phyloP scores from a whole-genome alignment of 2,888 invertebrate species.

The Punctoribates punctum region DNA sequence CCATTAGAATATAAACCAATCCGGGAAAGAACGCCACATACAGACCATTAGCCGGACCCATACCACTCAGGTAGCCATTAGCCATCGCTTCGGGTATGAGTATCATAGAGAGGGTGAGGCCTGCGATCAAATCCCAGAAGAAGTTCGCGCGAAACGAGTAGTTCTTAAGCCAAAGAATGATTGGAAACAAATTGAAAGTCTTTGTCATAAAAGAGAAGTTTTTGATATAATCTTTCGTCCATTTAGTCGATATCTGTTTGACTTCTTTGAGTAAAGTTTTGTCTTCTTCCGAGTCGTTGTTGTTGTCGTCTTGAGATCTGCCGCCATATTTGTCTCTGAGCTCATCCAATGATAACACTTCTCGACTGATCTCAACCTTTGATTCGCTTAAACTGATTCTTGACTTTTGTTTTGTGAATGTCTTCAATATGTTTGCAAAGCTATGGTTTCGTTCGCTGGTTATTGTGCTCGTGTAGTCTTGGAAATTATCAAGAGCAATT shows the following conservation, averaged over 20 bases:
- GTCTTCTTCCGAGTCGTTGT: neutral
- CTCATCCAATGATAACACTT: neutral
- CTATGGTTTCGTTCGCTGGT: neutral
- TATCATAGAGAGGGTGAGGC: slow-evolving; percentile 83
- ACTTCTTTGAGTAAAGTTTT: neutral
- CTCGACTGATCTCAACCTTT: neutral
- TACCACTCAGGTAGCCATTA: slow-evolving; percentile 57
- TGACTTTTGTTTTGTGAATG: neutral
- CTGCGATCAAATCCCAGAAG: slow-evolving; percentile 72
- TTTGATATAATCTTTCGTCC: neutral
- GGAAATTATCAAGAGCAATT: too few species aligned
- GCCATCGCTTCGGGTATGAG: slow-evolving; percentile 79
- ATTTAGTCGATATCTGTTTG: neutral
- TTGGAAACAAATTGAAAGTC: slow-evolving; percentile 44
- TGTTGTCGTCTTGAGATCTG: too few species aligned
- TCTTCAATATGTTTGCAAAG: neutral
- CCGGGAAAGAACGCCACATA: slow-evolving; percentile 92
- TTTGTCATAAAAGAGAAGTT: neutral
- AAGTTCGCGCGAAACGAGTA: slow-evolving; percentile 56
- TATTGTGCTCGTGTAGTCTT: neutral
- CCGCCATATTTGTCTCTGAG: neutral
- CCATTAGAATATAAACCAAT: slow-evolving; percentile 75
- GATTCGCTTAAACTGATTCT: neutral
- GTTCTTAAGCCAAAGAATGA: slow-evolving; percentile 48
- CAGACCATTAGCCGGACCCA: slow-evolving; percentile 59